Base-by-base conservation (phyloP, 2,797 vertebrate genomes). In the Diglossa cyanea region DNA sequence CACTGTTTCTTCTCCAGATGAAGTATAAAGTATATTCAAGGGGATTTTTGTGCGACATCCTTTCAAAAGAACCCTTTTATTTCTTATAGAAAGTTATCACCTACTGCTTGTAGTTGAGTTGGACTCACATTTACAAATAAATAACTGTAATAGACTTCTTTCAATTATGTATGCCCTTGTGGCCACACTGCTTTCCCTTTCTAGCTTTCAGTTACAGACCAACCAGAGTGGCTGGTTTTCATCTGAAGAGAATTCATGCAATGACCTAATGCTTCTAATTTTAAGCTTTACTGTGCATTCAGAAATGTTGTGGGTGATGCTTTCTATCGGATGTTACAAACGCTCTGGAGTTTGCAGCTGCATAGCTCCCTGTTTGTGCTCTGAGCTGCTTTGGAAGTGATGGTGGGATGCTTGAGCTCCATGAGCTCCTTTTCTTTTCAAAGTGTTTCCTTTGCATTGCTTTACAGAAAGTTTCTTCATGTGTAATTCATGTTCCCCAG, bases 401-500 rank as follows among this genome's bases (percentile, higher is more conserved):
- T 61, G 84, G 13, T 33, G 82, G 80, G 57, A 89, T 1, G 3
- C 70, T 68, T 40, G 80, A 96, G 66, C 89, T 74, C 65, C 21
- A 23, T 0, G 6, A 89, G 78, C 82, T 97, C 75, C 86, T 95
- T 79, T 81, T 80, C 84, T 90, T 93, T 96, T 95, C 87, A 91
- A 75, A 95, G 88, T 28, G 12, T 60, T 96, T 88, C 88, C 88
- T 96, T 97, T 96, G 83, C 94, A 96, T 95, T 93, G 89, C 90
- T 95, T 91, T 93, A 28, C 35, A 85, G 50, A 83, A 18, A 9
- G 44, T 71, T 77, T 88, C 75, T 76, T 94, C 65, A 91, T 96
- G 42, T 79, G 35, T 84, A 93, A 94, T 95, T 97, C 82, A 88
- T 86, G 81, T 6, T 19, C 63, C 75, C 71, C 75, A 42, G 31